A percentile compares a stretch with the other conserved stretches of the same genome.
phyloP scores from a whole-genome alignment of 2,797 vertebrate species.

The Heliangelus exortis region DNA sequence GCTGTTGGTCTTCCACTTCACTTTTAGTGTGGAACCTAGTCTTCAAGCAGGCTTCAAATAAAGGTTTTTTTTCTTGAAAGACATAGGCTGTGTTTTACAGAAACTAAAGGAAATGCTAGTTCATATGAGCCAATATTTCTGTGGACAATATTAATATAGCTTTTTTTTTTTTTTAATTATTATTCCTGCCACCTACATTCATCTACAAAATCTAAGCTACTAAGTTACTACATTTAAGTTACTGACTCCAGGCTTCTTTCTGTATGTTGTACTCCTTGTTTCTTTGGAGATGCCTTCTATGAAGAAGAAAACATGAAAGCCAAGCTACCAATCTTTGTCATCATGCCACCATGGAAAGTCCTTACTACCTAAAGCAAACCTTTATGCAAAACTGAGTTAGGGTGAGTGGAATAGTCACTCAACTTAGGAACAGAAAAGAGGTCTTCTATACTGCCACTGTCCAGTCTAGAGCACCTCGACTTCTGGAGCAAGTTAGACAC shows the following conservation, averaged over 20 bases:
- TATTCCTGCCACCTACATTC: background rate
- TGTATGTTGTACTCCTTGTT: background rate
- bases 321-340: background rate
- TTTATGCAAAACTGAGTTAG: background rate
- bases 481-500: background rate
- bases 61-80: background rate
- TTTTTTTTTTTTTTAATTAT: background rate
- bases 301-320: background rate
- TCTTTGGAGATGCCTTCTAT: background rate
- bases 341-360: background rate
- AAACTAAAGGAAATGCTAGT: background rate
- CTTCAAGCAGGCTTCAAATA: background rate
- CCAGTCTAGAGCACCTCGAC: background rate
- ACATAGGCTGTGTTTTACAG: background rate
- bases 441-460: background rate
- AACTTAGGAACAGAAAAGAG: background rate
- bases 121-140: background rate
- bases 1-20: background rate
- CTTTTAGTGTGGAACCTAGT: background rate
- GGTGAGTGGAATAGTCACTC: background rate
- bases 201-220: background rate
- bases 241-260: background rate
- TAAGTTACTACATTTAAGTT: conserved; percentile 39
- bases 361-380: background rate
- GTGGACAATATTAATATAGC: background rate